A percentile compares a stretch with the other conserved stretches of the same genome.
phyloP scores from a whole-genome alignment of 1,140 invertebrate species.

The Solenopsis fugax region DNA sequence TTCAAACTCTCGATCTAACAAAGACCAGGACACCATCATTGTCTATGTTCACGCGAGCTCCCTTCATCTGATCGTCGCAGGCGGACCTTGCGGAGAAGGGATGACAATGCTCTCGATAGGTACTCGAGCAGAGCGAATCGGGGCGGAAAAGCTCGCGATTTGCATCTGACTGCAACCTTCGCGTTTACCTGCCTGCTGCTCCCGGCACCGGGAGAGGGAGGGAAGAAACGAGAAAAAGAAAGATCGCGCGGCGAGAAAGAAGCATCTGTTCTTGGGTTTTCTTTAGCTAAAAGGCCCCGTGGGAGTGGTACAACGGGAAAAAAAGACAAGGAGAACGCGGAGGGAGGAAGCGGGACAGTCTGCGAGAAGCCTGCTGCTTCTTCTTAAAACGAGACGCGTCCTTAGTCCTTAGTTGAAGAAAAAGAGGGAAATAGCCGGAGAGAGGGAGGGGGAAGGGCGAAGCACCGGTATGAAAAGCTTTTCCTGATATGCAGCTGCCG shows the following conservation, averaged over 20 bases:
- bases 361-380: constrained; percentile 69
- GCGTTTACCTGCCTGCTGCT: constrained; percentile 64
- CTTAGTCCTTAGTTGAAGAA: constrained; percentile 49
- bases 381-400: constrained; percentile 65
- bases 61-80: constrained; percentile 6
- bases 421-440: constrained; percentile 44
- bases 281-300: constrained; percentile 61
- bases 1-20: constrained; percentile 31
- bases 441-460: constrained; percentile 11
- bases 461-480: constrained; percentile 69
- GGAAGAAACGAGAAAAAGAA: constrained; percentile 11
- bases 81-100: constrained; percentile 20
- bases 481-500: constrained; percentile 77
- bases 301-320: constrained; percentile 64
- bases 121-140: constrained; percentile 41
- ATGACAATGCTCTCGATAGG: constrained; percentile 45
- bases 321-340: constrained; percentile 46
- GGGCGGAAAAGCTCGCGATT: constrained; percentile 68
- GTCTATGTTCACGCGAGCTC: constrained; percentile 31
- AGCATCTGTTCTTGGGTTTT: constrained; percentile 78
- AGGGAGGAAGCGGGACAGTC: constrained; percentile 31
- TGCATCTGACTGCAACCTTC: constrained; percentile 72
- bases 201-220: neutral
- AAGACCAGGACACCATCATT: constrained; percentile 35
- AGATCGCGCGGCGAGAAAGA: constrained; percentile 54